Evolutionary conservation across 2,797 vertebrate genomes (phyloP), one percentile per base, ranked within the genome.

Genomic region (Argentina silus): DNA sequence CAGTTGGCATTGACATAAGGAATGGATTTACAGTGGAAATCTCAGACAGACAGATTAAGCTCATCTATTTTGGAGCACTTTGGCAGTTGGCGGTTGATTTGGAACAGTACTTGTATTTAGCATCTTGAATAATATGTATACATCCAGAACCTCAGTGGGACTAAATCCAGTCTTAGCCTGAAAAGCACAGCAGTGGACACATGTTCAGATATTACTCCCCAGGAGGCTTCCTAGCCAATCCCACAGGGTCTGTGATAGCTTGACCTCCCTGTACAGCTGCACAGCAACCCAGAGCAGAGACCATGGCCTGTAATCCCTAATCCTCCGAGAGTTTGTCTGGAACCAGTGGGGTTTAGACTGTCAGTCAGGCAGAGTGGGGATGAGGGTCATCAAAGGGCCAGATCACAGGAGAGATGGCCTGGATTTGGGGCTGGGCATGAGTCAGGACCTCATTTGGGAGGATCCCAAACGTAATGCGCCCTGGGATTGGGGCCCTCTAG

Each of bases 301-400:
- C 48, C 7, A 23, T 50, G 14, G 7, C 65, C 15, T 21, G 5
- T 68, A 10, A 74, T 71, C 69, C 70, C n/a, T 73, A 74, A 71
- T 79, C 78, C 70, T 57, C 15, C 27, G 43, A 62, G 59, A 59
- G 55, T 74, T 47, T 19, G 71, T 70, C 27, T 70, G 61, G 65
- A 72, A 71, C 14, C 55, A 1, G 67, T 43, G n/a, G 67, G 45
- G 50, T 66, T 76, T 36, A 67, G 70, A 57, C 67, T 67, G 78
- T 79, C 73, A 57, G 65, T 69, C 70, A 65, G 57, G 55, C 27
- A 45, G 36, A 10, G 51, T 45, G 27, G 12, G 15, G 56, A 42
- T 68, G 60, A 47, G 70, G 50, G 23, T 43, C 27, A 44, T 17
- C 19, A 36, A 19, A 19, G 12, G 14, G 42, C 7, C 21, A 14